These are phyloP conservation scores for Sericinus montela DNA, from an alignment of 2,888 invertebrate genomes.

Conservation along the genomic window DNA sequence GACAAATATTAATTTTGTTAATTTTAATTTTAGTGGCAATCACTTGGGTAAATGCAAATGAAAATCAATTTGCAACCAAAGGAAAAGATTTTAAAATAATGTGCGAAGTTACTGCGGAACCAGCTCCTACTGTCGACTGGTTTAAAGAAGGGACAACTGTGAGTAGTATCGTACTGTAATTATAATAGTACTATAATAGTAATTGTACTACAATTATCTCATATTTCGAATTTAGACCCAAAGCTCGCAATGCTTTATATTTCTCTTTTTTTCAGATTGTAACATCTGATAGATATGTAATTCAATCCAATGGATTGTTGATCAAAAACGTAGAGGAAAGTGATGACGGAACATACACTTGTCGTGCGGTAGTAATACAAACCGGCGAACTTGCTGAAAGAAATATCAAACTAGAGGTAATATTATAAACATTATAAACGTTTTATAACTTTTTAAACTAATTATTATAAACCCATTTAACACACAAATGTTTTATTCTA, in stretches of 20 bases:
- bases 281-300: conserved; percentile 85
- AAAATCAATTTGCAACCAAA: conserved; percentile 88
- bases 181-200: neutral
- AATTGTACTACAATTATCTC: too few species aligned
- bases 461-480: too few species aligned
- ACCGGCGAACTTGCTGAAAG: conserved; percentile 89
- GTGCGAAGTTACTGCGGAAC: conserved; percentile 92
- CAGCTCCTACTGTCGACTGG: conserved; percentile 92
- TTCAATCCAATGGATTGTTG: conserved; percentile 85
- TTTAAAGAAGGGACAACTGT: conserved; percentile 86
- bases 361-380: conserved; percentile 89
- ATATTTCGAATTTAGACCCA: neutral
- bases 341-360: conserved; percentile 92
- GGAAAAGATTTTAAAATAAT: conserved; percentile 87
- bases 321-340: conserved; percentile 88
- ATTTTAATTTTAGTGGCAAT: conserved; percentile 83
- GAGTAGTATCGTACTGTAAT: too few species aligned
- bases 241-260: neutral
- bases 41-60: conserved; percentile 91
- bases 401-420: conserved; percentile 88
- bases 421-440: conserved; percentile 5
- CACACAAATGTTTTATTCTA: too few species aligned
- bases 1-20: neutral
- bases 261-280: conserved; percentile 66
- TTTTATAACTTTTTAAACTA: neutral